Evolutionary conservation across 2,113 vertebrate species (phyloP).

Genomic region (Poicephalus meyeri): DNA sequence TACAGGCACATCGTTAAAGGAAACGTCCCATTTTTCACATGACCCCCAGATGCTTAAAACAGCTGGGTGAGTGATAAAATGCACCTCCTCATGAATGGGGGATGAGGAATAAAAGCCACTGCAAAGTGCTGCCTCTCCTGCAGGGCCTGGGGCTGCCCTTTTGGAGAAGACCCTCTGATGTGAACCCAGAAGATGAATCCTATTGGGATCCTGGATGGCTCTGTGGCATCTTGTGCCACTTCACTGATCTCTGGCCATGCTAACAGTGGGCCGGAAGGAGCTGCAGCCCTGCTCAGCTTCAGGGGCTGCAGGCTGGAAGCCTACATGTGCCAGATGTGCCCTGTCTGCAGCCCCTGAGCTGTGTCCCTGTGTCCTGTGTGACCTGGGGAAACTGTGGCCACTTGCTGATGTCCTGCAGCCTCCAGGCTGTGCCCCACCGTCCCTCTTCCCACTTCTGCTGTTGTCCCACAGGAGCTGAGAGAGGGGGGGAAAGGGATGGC

Average conservation of each 20-base stretch:
- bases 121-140: background rate
- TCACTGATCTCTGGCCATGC: accelerated
- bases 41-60: background rate
- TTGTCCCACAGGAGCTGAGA: accelerated
- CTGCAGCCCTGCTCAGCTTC: background rate
- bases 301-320: background rate
- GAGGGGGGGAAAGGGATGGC: accelerated
- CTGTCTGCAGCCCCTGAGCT: accelerated
- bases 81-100: accelerated
- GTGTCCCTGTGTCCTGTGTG: accelerated
- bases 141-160: background rate
- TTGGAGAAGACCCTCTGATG: background rate
- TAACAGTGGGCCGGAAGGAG: background rate
- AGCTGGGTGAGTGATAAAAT: accelerated
- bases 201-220: background rate
- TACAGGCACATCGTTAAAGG: background rate
- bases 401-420: accelerated
- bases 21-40: background rate
- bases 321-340: accelerated
- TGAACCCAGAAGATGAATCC: background rate
- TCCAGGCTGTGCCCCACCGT: accelerated
- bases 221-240: accelerated
- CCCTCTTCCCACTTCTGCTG: background rate
- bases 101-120: accelerated
- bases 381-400: accelerated